phyloP scores from a whole-genome alignment of 2,797 vertebrate species.

The Huso huso region DNA sequence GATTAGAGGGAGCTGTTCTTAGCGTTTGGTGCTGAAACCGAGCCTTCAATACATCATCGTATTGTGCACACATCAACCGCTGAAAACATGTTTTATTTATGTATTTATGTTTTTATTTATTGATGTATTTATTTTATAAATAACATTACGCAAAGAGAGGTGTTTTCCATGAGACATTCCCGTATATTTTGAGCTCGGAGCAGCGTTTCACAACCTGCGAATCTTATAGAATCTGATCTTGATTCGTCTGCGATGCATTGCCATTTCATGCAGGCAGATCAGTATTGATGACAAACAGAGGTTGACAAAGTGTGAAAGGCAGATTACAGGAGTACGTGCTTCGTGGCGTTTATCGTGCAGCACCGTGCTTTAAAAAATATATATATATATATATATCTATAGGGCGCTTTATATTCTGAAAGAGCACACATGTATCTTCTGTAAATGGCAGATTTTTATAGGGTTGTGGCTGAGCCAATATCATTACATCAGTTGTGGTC shows the following conservation, averaged over 20 bases:
- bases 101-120: too few species aligned
- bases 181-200: not conserved
- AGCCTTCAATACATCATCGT: conserved; percentile 42
- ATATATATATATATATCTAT: too few species aligned
- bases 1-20: conserved; percentile 45
- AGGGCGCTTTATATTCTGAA: too few species aligned
- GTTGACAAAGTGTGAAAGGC: conserved; percentile 28
- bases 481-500: not conserved
- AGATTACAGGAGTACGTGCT: not conserved
- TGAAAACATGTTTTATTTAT: not conserved
- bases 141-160: conserved; percentile 36
- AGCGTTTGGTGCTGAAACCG: conserved; percentile 53
- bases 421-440: not conserved
- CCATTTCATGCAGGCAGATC: conserved; percentile 34
- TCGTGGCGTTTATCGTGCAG: too few species aligned
- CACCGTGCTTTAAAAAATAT: too few species aligned
- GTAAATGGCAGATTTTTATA: not conserved
- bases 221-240: conserved; percentile 43
- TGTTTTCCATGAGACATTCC: conserved; percentile 18
- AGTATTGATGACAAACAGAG: conserved; percentile 23
- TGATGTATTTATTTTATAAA: too few species aligned
- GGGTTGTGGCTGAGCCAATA: not conserved
- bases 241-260: conserved; percentile 38
- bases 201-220: conserved; percentile 19
- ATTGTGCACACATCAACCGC: conserved; percentile 23